Evolutionary conservation across 2,113 vertebrate genomes (phyloP).

Genomic region (Phodopus roborovskii): DNA sequence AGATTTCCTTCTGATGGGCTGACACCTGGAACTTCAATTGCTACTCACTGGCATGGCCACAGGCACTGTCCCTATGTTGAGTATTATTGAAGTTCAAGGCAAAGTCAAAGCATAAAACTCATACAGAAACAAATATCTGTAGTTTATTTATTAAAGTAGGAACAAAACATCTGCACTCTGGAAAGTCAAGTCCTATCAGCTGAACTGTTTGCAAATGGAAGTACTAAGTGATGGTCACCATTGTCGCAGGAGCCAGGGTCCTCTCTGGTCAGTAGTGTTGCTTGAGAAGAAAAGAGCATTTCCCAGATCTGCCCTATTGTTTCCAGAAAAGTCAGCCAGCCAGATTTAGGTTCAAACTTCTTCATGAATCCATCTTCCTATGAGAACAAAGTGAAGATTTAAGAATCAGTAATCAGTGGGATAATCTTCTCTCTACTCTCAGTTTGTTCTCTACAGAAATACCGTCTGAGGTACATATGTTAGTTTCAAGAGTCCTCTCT

Average conservation of each 20-base stretch:
- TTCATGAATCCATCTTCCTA: constrained; percentile 86
- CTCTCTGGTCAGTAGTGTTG: constrained; percentile 80
- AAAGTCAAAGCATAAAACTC: neutral
- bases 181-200: neutral
- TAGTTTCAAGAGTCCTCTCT: neutral
- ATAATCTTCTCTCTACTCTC: too few relatives aligned
- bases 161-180: neutral
- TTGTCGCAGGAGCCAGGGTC: constrained; percentile 14
- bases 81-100: neutral
- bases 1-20: too few relatives aligned
- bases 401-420: neutral
- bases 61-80: neutral
- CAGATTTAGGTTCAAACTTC: constrained; percentile 83
- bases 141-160: constrained; percentile 30
- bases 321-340: constrained; percentile 83
- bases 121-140: neutral
- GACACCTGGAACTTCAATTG: too few relatives aligned
- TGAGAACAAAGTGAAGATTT: constrained; percentile 59
- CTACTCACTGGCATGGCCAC: too few relatives aligned
- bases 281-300: constrained; percentile 77
- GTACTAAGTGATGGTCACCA: neutral
- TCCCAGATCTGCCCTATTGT: constrained; percentile 75
- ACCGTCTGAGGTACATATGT: accelerated
- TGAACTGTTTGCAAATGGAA: neutral
- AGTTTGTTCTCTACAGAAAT: neutral